Evolutionary conservation across 2,113 vertebrate genomes (phyloP), one percentile per base, ranked within the genome.

Genomic region (Noctilio leporinus): DNA sequence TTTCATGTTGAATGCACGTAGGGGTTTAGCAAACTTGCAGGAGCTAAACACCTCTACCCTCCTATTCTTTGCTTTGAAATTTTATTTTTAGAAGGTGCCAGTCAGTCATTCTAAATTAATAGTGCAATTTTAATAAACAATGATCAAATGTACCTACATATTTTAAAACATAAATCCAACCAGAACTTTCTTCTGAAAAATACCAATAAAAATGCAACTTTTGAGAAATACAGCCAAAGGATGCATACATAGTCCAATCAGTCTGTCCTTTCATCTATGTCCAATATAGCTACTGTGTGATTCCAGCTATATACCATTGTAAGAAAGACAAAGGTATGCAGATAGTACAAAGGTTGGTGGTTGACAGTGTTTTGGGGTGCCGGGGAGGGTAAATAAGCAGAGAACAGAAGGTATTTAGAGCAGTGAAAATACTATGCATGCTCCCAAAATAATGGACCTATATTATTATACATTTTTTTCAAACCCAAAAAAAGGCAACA

Each of bases 201-300:
- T 57, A 2, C 22, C 45, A 10, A 40, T 30, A 30, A 83, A 82
- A 47, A 49, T 78, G 2, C 17, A 76, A 10, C 38, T 33, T 43
- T 59, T 73, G 7, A 59, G 28, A 11, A 22, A n/a, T 77, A 14
- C 0, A 51, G 28, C 11, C 0, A 0, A 16, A n/a, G 3, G 3
- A 51, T 28, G 4, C 26, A 38, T 28, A 6, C 26, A 38, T 16
- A 43, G 12, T 51, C 2, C 64, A 22, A 30, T 85, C 43, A 43
- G 5, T 47, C 7, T 49, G 9, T 15, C 2, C 51, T 69, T 22
- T n/a, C n/a, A n/a, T n/a, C 73, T 12, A n/a, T 17, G 30, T 51
- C n/a, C 19, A n/a, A 35, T 24, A 51, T 22, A n/a, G 9, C 30
- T n/a, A n/a, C 69, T 28, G 1, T 49, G 22, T 49, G 45, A 59